Evolutionary conservation across 2,113 vertebrate species (phyloP), one percentile per base, ranked within the genome.

Genomic region (Seriola aureovittata): DNA sequence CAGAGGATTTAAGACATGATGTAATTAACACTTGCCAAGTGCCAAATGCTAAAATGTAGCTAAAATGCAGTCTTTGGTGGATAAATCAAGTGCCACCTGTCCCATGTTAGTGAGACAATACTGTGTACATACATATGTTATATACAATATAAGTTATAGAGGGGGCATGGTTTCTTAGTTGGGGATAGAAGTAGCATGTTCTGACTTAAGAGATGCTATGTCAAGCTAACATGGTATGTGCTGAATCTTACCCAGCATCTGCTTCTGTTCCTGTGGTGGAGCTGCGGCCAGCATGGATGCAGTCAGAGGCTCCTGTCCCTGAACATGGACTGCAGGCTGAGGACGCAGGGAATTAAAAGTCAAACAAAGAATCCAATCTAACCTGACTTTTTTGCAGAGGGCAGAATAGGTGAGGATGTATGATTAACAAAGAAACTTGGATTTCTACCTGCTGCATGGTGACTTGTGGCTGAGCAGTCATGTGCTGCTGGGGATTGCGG

Each of bases 241-340:
- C 17, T 9, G 25, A 34, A 29, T 84, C 96, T 90, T 92, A 99
- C 98, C 98, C 93, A 99, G 95, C 98, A 99, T 99, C 95, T 99
- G 98, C 95, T 99, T 99, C 96, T 99, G 98, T 86, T 99, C 98
- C 95, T 99, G 97, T 72, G 97, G 97, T 66, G 96, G 98, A 55
- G 98, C 98, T 82, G 98, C 96, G 75, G 98, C 97, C 94, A 99
- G 92, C 97, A 99, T 98, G 92, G 98, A 98, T 91, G 98, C 96
- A 71, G 97, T 99, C 94, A 99, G 95, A 76, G 98, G 98, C 88
- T 99, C 97, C 90, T 99, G 98, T 91, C 98, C 98, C 95, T 98
- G 98, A 90, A 98, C 97, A 29, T 99, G 97, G 76, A 99, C 97
- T 84, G 98, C 97, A 89, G 98, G 96, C 98, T 99, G 80, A 38